Evolutionary conservation across 2,113 vertebrate genomes (phyloP), one percentile per base, ranked within the genome.

Genomic region (Triplophysa tibetana): DNA sequence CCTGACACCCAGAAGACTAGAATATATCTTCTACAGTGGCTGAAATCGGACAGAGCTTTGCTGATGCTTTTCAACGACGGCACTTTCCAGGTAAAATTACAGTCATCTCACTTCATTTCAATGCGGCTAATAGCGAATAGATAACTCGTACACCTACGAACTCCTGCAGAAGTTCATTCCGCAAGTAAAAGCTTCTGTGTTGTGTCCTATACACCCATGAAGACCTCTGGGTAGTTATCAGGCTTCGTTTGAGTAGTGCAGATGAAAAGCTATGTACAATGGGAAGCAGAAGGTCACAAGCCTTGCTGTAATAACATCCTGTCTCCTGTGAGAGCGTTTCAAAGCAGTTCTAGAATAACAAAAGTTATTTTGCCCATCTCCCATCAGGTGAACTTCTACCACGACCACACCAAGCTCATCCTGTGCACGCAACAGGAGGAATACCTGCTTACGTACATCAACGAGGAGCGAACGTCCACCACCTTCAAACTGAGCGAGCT

Each of bases 31-130:
- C 91, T 99, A 73, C 97, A 99, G 88, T 99, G 97, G 98, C 90
- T 99, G 68, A 99, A 99, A 87, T 99, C 98, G 38, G 98, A 99
- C 89, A 95, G 96, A 83, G 98, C 98, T 78, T 91, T 99, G 83
- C 95, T 99, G 96, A 99, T 99, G 98, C 96, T 99, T 23, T 99
- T 99, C 87, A 99, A 96, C 48, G 95, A 99, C 26, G 95, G 97
- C 93, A 99, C 98, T 0, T 98, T 99, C 90, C 98, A 99, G 94
- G 98, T 99, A 95, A 93, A 87, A 86, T 70, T 75, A 45, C 17
- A 23, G 14, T 16, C 21, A 24, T 52, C 67, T 4, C 16, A 9
- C 33, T 72, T n/a, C 2, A 8, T 24, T 75, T n/a, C 17, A 70
- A 38, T 33, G 26, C 69, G 8, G 69, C 69, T 17, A 54, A 54